These are phyloP conservation scores for Trichogramma pretiosum DNA, from an alignment of 1,140 invertebrate species.

Conservation along the genomic window DNA sequence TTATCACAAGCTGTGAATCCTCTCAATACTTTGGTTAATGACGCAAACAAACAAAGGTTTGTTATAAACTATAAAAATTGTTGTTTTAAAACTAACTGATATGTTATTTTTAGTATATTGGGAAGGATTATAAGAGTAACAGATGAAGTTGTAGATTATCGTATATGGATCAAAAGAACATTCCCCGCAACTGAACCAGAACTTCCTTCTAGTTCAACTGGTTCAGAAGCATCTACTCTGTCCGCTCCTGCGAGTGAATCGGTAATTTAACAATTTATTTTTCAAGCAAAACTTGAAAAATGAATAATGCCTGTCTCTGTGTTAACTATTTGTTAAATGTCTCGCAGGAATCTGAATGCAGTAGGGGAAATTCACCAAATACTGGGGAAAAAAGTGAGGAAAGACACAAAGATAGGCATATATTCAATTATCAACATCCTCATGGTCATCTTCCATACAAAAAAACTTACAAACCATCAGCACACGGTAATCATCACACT, in stretches of 20 bases:
- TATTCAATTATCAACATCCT: constrained; percentile 37
- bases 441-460: constrained; percentile 37
- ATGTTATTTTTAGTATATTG: constrained; percentile 55
- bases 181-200: constrained; percentile 45
- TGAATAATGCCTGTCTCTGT: too few species aligned
- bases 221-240: constrained; percentile 42
- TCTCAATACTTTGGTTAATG: constrained; percentile 49
- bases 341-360: constrained; percentile 48
- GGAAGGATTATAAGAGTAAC: constrained; percentile 86
- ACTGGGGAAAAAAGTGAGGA: constrained; percentile 37
- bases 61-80: too few species aligned
- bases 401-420: constrained; percentile 36
- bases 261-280: constrained; percentile 22
- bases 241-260: constrained; percentile 44
- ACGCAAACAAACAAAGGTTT: constrained; percentile 48
- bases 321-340: too few species aligned
- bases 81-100: constrained; percentile 5
- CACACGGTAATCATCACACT: constrained; percentile 31
- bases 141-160: constrained; percentile 87
- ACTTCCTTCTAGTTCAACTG: constrained; percentile 42
- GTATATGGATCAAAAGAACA: constrained; percentile 64
- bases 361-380: constrained; percentile 43
- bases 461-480: constrained; percentile 37
- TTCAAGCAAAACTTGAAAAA: too few species aligned
- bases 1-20: constrained; percentile 74